These are phyloP conservation scores for Amblyjoppa proteus DNA, from an alignment of 2,888 invertebrate genomes.

Conservation along the genomic window DNA sequence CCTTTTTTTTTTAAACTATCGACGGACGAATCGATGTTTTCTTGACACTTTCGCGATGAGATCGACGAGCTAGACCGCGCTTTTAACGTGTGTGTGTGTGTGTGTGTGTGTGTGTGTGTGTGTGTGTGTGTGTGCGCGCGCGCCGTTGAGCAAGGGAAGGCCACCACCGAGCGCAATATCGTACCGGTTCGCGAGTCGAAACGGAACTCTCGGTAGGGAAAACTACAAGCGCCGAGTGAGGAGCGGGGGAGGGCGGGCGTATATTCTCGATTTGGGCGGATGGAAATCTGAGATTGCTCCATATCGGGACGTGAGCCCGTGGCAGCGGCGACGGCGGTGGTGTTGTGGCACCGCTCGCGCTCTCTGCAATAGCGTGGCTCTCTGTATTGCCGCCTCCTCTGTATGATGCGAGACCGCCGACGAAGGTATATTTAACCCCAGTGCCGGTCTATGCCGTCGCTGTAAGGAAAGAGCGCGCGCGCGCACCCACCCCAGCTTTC, in stretches of 20 bases:
- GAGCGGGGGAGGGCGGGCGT: conserved; percentile 82
- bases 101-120: no score
- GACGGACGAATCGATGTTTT: background rate
- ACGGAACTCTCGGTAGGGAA: conserved; percentile 69
- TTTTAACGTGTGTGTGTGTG: no score
- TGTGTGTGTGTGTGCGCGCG: no score
- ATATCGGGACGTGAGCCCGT: conserved; percentile 87
- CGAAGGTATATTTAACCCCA: conserved; percentile 82
- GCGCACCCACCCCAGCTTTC: conserved; percentile 12
- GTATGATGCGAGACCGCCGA: conserved; percentile 73
- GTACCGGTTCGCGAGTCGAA: conserved; percentile 69
- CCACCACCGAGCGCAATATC: conserved; percentile 55
- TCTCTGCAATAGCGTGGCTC: conserved; percentile 80
- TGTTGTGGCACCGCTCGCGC: conserved; percentile 68
- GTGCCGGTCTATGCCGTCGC: conserved; percentile 70
- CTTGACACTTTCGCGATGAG: conserved; percentile 31
- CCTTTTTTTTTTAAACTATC: background rate
- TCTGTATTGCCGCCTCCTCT: conserved; percentile 65
- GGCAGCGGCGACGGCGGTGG: conserved; percentile 71
- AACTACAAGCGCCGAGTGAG: conserved; percentile 67
- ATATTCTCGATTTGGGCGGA: conserved; percentile 89
- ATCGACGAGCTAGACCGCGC: background rate
- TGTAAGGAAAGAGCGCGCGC: conserved; percentile 58
- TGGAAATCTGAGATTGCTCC: conserved; percentile 90
- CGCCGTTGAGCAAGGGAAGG: conserved; percentile 1